These are phyloP conservation scores for Ameiurus melas DNA, from an alignment of 2,113 vertebrate genomes.

Conservation along the genomic window DNA sequence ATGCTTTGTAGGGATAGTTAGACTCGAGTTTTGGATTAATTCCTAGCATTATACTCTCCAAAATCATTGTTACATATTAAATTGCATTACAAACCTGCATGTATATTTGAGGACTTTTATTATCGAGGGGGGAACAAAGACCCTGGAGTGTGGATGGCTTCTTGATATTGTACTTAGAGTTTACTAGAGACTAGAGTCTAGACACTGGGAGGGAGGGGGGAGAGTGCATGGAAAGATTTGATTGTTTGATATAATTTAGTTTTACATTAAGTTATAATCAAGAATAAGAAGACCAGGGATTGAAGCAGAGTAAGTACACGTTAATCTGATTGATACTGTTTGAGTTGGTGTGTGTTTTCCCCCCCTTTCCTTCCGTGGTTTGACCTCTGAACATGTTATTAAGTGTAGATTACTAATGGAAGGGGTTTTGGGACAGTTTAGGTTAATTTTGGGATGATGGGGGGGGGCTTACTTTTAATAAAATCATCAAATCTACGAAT, in stretches of 20 bases:
- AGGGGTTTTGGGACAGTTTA: not conserved
- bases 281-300: not conserved
- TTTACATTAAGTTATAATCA: not conserved
- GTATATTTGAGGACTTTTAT: not conserved
- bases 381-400: slow-evolving; percentile 32
- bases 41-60: not conserved
- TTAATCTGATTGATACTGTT: not conserved
- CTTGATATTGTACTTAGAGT: too few species aligned
- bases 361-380: not conserved
- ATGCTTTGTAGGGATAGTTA: not conserved
- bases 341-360: too few species aligned
- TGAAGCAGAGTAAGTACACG: not conserved
- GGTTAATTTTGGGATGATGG: not conserved
- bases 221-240: not conserved
- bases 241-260: not conserved
- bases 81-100: not conserved
- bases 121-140: not conserved
- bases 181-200: not conserved
- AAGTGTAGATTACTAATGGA: not conserved
- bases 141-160: not conserved
- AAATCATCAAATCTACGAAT: not conserved
- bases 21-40: not conserved
- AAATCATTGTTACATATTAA: not conserved
- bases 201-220: too few species aligned
- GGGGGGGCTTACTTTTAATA: not conserved